Evolutionary conservation across 2,113 vertebrate genomes (phyloP).

Genomic region (Coracopsis vasa): DNA sequence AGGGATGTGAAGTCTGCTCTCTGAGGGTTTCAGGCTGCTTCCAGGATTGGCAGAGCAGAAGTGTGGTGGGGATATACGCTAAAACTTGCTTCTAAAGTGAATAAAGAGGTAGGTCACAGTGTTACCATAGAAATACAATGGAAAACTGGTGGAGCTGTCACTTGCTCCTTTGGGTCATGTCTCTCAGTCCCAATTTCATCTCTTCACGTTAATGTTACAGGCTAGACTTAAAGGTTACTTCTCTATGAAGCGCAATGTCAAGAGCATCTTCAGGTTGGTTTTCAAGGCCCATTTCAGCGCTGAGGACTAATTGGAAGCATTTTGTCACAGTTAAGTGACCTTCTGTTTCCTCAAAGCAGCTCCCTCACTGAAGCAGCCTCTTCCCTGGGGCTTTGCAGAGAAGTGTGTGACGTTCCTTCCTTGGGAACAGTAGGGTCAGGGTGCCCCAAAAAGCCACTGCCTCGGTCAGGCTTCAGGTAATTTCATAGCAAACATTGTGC

Average conservation of each 20-base stretch:
- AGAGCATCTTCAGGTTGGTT: background rate
- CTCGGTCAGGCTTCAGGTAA: background rate
- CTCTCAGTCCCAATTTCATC: background rate
- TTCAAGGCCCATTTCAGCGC: background rate
- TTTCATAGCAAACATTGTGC: fast-evolving
- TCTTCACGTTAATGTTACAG: background rate
- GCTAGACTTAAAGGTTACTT: background rate
- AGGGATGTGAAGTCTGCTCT: background rate
- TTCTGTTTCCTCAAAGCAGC: background rate
- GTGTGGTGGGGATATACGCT: background rate
- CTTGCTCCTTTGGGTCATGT: background rate
- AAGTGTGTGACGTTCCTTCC: fast-evolving
- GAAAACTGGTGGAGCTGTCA: background rate
- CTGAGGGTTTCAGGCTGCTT: background rate
- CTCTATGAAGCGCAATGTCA: background rate
- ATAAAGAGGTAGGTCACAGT: background rate
- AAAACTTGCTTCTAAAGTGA: background rate
- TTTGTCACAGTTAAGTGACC: background rate
- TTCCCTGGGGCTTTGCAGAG: background rate
- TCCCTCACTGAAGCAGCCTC: background rate
- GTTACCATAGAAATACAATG: conserved; percentile 18
- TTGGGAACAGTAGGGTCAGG: fast-evolving
- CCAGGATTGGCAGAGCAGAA: background rate
- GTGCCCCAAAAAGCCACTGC: background rate
- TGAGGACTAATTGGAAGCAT: background rate